Evolutionary conservation across 2,113 vertebrate species (phyloP).

Genomic region (Odontesthes bonariensis): DNA sequence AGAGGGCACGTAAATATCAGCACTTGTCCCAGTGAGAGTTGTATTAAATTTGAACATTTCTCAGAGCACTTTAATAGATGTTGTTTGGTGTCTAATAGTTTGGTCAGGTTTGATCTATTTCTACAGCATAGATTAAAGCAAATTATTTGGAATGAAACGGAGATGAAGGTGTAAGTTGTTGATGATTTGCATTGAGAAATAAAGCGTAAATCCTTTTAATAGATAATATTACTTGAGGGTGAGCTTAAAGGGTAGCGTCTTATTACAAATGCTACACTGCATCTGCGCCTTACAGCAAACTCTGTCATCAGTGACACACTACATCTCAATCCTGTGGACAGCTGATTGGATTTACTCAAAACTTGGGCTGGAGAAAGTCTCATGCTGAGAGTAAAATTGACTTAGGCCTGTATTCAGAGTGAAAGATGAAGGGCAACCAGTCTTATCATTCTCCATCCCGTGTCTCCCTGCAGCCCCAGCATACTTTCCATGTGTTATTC

Average conservation of each 20-base stretch:
- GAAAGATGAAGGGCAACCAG: conserved; percentile 79
- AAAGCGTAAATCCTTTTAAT: conserved; percentile 73
- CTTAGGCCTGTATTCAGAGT: conserved; percentile 77
- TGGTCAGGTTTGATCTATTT: conserved; percentile 31
- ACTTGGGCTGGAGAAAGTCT: conserved; percentile 75
- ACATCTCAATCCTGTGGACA: conserved; percentile 76
- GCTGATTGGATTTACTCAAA: conserved; percentile 84
- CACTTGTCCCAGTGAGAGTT: conserved; percentile 10
- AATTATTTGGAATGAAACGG: conserved; percentile 56
- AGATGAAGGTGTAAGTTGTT: conserved; percentile 56
- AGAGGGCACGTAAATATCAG: conserved; percentile 59
- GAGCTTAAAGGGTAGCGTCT: conserved; percentile 60
- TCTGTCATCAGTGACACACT: conserved; percentile 77
- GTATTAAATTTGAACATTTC: conserved; percentile 8
- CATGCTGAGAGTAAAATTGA: conserved; percentile 83
- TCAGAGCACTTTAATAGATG: conserved; percentile 10
- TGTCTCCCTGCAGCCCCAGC: conserved; percentile 70
- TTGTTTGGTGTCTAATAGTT: background rate
- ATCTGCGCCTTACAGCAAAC: conserved; percentile 54
- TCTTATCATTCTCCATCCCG: conserved; percentile 74
- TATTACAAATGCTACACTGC: conserved; percentile 74
- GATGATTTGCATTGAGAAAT: conserved; percentile 70
- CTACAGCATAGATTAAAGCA: conserved; percentile 11
- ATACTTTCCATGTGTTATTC: conserved; percentile 69
- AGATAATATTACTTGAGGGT: conserved; percentile 71